A percentile compares a stretch with the other conserved stretches of the same genome.
phyloP scores from a whole-genome alignment of 2,113 vertebrate species.

The Lagenorhynchus albirostris region DNA sequence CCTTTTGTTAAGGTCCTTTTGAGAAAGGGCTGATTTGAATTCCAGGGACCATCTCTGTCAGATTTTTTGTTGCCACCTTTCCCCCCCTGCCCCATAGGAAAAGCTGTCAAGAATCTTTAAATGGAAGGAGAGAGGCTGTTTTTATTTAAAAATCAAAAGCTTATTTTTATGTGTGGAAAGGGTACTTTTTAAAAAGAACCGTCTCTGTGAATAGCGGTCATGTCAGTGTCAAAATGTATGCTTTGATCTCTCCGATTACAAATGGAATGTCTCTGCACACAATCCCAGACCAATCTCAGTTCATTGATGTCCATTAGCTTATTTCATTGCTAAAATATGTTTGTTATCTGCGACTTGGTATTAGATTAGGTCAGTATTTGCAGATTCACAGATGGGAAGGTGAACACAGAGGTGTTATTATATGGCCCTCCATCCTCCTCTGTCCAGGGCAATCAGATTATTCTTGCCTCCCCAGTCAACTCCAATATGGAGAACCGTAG shows the following conservation, averaged over 20 bases:
- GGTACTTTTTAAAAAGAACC: background rate
- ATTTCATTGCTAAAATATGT: background rate
- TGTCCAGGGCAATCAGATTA: background rate
- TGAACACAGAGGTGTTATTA: background rate
- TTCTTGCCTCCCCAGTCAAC: background rate
- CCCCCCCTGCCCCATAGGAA: background rate
- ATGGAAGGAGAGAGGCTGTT: background rate
- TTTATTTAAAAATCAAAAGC: background rate
- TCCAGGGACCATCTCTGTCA: background rate
- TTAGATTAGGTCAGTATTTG: background rate
- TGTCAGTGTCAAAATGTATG: background rate
- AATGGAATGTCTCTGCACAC: background rate
- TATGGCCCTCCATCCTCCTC: background rate
- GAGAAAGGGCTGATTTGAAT: background rate
- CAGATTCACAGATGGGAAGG: background rate
- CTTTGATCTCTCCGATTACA: conserved; percentile 22
- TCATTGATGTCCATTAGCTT: background rate
- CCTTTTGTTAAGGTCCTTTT: background rate
- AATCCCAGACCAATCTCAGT: background rate
- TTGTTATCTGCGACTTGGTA: background rate
- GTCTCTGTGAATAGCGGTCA: background rate
- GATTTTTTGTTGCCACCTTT: background rate
- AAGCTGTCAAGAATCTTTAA: background rate
- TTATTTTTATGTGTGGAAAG: background rate
- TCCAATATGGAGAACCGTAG: background rate